phyloP scores from a whole-genome alignment of 2,797 vertebrate genomes.

The Anguilla marmorata region DNA sequence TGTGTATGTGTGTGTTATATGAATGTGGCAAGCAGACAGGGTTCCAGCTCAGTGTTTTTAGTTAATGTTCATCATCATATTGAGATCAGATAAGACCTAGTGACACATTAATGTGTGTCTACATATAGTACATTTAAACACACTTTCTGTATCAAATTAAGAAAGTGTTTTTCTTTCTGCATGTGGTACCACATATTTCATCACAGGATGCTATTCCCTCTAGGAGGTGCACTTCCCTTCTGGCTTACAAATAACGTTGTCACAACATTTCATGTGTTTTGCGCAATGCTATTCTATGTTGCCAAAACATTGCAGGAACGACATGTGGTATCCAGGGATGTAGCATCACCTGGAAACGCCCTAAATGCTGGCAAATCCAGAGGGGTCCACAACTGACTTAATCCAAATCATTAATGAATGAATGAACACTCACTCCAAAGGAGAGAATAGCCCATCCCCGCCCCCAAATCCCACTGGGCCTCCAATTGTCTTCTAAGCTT shows the following conservation, averaged over 20 bases:
- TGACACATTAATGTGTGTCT: background rate
- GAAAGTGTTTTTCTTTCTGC: background rate
- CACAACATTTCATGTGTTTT: background rate
- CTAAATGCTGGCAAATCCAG: no score
- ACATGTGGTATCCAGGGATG: background rate
- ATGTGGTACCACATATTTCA: background rate
- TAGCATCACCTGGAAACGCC: background rate
- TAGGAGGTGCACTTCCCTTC: background rate
- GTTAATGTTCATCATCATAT: background rate
- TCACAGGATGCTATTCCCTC: background rate
- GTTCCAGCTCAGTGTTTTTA: background rate
- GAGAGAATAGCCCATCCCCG: background rate
- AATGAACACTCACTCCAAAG: background rate
- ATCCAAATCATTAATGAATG: constrained; percentile 23
- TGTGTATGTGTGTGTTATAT: background rate
- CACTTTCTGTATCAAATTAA: background rate
- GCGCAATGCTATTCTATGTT: background rate
- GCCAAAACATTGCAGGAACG: background rate
- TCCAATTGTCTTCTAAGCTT: constrained; percentile 29
- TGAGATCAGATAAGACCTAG: background rate
- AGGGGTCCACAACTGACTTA: background rate
- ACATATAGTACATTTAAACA: background rate
- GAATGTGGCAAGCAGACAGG: background rate
- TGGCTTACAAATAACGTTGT: background rate
- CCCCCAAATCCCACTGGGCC: constrained; percentile 15